These are phyloP conservation scores for Elanoides forficatus DNA, from an alignment of 2,113 vertebrate species.

Conservation along the genomic window DNA sequence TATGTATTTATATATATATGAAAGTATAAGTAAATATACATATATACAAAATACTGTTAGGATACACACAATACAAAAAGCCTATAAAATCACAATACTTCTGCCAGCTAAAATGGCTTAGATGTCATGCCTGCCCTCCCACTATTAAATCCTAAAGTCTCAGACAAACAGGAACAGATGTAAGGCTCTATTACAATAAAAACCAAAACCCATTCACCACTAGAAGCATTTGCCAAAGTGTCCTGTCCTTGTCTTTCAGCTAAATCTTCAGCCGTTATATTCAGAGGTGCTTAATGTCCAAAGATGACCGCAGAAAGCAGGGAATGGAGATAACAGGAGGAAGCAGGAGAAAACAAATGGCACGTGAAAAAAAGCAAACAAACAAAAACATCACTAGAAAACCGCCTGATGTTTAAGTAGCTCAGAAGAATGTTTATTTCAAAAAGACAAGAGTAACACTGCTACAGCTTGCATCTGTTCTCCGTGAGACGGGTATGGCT, in stretches of 20 bases:
- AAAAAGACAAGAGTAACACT: background rate
- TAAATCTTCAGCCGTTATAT: background rate
- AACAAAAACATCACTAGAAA: background rate
- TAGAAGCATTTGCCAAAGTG: background rate
- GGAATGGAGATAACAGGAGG: background rate
- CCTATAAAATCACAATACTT: background rate
- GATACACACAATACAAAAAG: background rate
- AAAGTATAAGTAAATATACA: background rate
- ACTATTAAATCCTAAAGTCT: background rate
- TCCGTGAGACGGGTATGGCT: rapidly evolving
- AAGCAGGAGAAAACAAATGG: background rate
- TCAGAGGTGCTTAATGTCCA: background rate
- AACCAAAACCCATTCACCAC: background rate
- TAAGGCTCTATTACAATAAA: background rate
- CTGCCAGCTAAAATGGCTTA: background rate
- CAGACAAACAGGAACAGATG: background rate
- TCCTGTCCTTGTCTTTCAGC: background rate
- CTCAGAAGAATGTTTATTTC: background rate
- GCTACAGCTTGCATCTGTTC: rapidly evolving
- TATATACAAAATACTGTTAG: background rate
- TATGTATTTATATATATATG: no score
- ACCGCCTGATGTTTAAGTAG: background rate
- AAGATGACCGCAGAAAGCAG: background rate
- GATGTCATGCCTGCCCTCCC: background rate
- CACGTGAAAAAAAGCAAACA: rapidly evolving